Conservation (phyloP, 2,888 invertebrate genomes). For the Acronicta leporina region DNA sequence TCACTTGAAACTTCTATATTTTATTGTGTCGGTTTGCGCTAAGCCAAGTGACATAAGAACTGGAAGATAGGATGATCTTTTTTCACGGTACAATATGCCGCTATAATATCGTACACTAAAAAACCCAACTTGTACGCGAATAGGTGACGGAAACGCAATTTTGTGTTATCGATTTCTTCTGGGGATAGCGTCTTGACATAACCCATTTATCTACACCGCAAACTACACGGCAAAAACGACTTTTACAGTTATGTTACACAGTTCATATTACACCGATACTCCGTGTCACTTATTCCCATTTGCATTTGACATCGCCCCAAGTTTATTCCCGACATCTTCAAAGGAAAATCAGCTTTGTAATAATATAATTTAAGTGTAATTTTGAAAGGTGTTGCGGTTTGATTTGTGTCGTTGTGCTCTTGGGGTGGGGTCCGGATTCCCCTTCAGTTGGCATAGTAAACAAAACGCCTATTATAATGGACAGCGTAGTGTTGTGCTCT, state of each 20-base stretch:
- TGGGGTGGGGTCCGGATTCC: constrained; percentile 64
- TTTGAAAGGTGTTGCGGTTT: constrained; percentile 36
- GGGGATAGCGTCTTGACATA: constrained; percentile 28
- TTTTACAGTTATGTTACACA: constrained; percentile 42
- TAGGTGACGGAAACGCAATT: constrained; percentile 75
- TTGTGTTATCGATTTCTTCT: constrained; percentile 73
- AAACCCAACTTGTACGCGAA: constrained; percentile 57
- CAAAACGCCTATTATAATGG: constrained; percentile 88
- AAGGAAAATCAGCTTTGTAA: constrained; percentile 46
- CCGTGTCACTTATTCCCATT: constrained; percentile 46
- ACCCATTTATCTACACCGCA: constrained; percentile 34
- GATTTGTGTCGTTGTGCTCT: constrained; percentile 57
- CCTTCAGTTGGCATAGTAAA: constrained; percentile 86
- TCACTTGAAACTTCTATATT: too few relatives aligned
- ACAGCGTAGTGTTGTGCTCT: constrained; percentile 71
- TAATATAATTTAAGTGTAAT: constrained; percentile 39
- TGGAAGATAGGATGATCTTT: neutral
- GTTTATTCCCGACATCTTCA: constrained; percentile 30
- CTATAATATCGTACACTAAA: constrained; percentile 56
- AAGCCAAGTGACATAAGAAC: too few relatives aligned
- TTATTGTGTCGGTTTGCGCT: too few relatives aligned
- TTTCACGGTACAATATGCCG: constrained; percentile 28
- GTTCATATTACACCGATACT: constrained; percentile 47
- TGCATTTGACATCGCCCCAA: constrained; percentile 32
- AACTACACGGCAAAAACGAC: constrained; percentile 45